Percentiles rank a stretch among this genome's conserved stretches.
phyloP scores from a whole-genome alignment of 2,797 vertebrate genomes.

The Sebastes diaconus region DNA sequence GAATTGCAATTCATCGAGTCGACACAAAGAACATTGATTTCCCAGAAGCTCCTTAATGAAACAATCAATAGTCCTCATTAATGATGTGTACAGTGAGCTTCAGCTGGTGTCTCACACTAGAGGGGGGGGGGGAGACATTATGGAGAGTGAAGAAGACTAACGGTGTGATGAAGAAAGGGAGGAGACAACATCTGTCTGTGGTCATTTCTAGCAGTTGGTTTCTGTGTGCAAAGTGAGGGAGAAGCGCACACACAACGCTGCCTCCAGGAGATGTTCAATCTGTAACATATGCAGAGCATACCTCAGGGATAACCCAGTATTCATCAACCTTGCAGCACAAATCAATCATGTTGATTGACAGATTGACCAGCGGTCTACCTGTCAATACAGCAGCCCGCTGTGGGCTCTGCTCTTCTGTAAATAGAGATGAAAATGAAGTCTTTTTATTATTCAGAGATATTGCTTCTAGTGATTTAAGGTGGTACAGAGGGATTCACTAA shows the following conservation, averaged over 20 bases:
- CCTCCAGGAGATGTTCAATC: neutral
- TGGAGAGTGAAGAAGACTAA: no score
- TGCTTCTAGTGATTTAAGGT: neutral
- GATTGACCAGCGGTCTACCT: neutral
- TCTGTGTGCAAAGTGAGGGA: neutral
- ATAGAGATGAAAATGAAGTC: neutral
- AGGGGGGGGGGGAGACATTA: no score
- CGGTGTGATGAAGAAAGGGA: no score
- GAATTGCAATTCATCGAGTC: neutral
- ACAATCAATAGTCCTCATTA: neutral
- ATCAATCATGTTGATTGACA: conserved; percentile 35
- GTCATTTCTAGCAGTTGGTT: neutral
- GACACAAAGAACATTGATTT: neutral
- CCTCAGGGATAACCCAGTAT: neutral
- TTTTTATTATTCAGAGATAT: neutral
- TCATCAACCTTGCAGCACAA: neutral
- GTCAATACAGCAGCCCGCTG: neutral
- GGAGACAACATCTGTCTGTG: no score
- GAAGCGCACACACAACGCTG: neutral
- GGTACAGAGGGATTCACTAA: neutral
- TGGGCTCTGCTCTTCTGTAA: neutral
- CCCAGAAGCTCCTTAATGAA: neutral
- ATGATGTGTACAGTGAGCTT: neutral
- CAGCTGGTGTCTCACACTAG: neutral
- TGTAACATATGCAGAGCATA: neutral